Evolutionary conservation across 1,140 invertebrate species (phyloP), one percentile per base, ranked within the genome.

Genomic region (Luehdorfia chinensis): DNA sequence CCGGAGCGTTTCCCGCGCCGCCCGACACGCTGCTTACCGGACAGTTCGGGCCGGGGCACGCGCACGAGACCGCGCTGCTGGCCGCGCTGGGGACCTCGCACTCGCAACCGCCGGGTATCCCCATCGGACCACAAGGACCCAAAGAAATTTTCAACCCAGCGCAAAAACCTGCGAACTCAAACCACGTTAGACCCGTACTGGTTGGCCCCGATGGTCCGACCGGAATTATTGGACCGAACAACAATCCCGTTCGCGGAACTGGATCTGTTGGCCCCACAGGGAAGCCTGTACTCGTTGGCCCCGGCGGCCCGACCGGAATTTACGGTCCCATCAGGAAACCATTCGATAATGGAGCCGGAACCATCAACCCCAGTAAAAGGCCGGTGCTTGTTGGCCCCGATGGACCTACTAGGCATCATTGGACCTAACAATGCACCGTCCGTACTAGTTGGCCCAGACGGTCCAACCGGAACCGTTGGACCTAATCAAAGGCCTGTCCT

Each of bases 361-460:
- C n/a, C n/a, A n/a, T 19, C 34, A 37, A 21, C 16, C 2, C 4
- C 3, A 12, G 11, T 9, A 37, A 37, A 2, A 37, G 34, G 21
- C 34, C 15, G 9, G 67, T 90, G 7, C 57, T 90, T 1, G 87
- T 88, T 0, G 90, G 90, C 3, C 89, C 90, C 1, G 84, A 80
- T 2, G 89, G 88, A 13, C 88, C 88, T 1, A 89, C 87, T 0
- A 88, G 88, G 0, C n/a, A 30, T 59, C 8, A 54, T 66, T 6
- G 62, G 59, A 13, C 59, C 62, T n/a, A 16, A 33, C 15, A 33
- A n/a, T n/a, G 32, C 15, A 33, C 9, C 6, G 32, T 13, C 14
- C 7, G 41, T 78, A 8, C 41, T 80, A 4, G 63, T 59, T 0
- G 75, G 71, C 11, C 66, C 62, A 1, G 69, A 61, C 4, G 71